These are phyloP conservation scores for Ranitomeya variabilis DNA, from an alignment of 2,113 vertebrate genomes.

Conservation along the genomic window DNA sequence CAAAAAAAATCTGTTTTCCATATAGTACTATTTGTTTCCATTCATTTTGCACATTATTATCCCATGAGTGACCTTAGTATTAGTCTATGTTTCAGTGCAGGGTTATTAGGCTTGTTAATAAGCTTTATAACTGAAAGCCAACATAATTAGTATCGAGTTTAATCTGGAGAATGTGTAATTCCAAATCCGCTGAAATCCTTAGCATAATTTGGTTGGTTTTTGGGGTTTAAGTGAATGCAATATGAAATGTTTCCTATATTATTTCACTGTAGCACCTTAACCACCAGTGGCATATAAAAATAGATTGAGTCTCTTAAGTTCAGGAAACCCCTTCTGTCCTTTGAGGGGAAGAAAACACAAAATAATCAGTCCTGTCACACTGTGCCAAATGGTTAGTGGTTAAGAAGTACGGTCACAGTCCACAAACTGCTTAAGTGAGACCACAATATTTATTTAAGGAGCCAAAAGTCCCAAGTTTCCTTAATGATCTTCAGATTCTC, in stretches of 20 bases:
- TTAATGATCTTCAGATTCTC: conserved; percentile 56
- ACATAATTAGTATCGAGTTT: neutral
- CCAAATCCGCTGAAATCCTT: conserved; percentile 15
- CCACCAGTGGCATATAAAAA: conserved; percentile 56
- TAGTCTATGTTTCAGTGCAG: neutral
- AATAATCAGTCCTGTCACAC: conserved; percentile 56
- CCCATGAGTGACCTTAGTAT: neutral
- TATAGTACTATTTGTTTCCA: neutral
- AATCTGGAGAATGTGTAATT: neutral
- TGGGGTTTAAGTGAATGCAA: conserved; percentile 32
- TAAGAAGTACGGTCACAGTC: conserved; percentile 42
- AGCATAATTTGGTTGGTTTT: neutral
- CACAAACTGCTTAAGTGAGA: conserved; percentile 57
- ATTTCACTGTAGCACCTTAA: conserved; percentile 50
- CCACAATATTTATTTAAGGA: conserved; percentile 59
- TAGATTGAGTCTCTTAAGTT: conserved; percentile 43
- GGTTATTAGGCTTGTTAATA: neutral
- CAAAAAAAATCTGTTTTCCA: neutral
- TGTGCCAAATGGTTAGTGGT: conserved; percentile 55
- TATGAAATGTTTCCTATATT: conserved; percentile 53
- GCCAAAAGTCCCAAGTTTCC: conserved; percentile 45
- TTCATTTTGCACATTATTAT: neutral
- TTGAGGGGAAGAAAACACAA: conserved; percentile 44
- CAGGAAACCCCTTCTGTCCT: conserved; percentile 42
- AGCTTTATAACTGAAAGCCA: conserved; percentile 1